Percentiles rank a stretch among this genome's conserved stretches.
Evolutionary conservation across 1,140 invertebrate species (phyloP).

Genomic region (Polypedilum pembai): DNA sequence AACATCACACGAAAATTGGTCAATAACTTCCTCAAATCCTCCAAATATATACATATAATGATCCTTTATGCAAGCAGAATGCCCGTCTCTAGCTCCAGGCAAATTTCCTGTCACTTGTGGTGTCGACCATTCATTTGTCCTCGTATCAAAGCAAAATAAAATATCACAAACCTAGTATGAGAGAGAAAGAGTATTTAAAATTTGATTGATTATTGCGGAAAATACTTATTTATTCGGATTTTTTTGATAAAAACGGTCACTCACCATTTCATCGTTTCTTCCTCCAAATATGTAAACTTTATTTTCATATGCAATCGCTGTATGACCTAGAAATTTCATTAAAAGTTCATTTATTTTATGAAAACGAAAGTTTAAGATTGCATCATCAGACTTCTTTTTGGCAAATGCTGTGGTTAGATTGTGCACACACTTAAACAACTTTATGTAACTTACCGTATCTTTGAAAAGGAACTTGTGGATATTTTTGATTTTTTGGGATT

Average conservation of each 20-base stretch:
- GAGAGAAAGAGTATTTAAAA: background rate
- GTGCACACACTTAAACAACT: background rate
- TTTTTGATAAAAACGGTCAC: background rate
- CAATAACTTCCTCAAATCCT: slow-evolving; percentile 71
- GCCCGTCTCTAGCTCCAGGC: slow-evolving; percentile 79
- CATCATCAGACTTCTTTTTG: background rate
- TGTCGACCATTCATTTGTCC: slow-evolving; percentile 57
- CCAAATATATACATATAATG: slow-evolving; percentile 87
- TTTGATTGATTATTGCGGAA: background rate
- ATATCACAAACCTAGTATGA: slow-evolving; percentile 53
- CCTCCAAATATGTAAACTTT: slow-evolving; percentile 84
- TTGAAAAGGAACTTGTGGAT: slow-evolving; percentile 49
- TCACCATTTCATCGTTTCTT: slow-evolving; percentile 67
- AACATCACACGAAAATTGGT: slow-evolving; percentile 72
- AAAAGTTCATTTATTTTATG: slow-evolving; percentile 1
- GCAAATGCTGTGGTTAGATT: background rate
- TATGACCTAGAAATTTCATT: slow-evolving; percentile 56
- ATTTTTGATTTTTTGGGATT: slow-evolving; percentile 39
- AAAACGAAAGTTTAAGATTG: slow-evolving; percentile 8
- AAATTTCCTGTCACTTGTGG: slow-evolving; percentile 56
- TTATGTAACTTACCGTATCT: slow-evolving; percentile 38
- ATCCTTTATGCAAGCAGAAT: slow-evolving; percentile 74
- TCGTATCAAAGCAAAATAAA: slow-evolving; percentile 74
- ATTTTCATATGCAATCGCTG: slow-evolving; percentile 66
- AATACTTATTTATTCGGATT: background rate